Conservation (phyloP, 1,140 invertebrate species). For the Matsumurasca onukii region DNA sequence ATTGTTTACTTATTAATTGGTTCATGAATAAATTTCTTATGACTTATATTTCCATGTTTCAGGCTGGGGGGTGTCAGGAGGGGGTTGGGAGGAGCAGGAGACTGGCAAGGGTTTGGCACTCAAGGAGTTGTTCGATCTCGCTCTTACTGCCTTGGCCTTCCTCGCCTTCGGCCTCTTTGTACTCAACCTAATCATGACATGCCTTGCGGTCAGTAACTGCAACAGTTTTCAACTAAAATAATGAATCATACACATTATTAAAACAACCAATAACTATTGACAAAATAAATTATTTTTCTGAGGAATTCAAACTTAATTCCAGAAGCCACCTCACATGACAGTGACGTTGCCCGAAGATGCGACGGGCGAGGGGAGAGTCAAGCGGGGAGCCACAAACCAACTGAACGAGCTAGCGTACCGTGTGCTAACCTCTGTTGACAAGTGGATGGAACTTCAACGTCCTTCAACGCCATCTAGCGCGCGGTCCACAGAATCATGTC, state of each 20-base stretch:
- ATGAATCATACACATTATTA: constrained; percentile 8
- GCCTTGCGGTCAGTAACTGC: constrained; percentile 51
- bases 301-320: constrained; percentile 46
- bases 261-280: not conserved
- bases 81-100: not conserved
- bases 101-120: constrained; percentile 55
- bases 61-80: not conserved
- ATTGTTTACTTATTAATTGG: too few relatives aligned
- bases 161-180: constrained; percentile 76
- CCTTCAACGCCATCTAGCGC: constrained; percentile 47
- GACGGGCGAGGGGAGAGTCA: not conserved
- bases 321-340: constrained; percentile 51
- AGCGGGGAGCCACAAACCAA: constrained; percentile 35
- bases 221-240: too few relatives aligned
- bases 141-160: constrained; percentile 73
- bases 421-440: constrained; percentile 56
- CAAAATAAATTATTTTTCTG: constrained; percentile 36
- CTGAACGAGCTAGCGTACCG: constrained; percentile 57
- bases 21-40: too few relatives aligned
- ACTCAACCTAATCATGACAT: constrained; percentile 66
- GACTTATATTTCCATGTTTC: too few relatives aligned
- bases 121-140: constrained; percentile 73
- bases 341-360: constrained; percentile 34
- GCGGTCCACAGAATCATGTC: constrained; percentile 56
- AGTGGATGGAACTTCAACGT: constrained; percentile 42